Evolutionary conservation across 2,888 invertebrate species (phyloP).

Genomic region (Melanostoma scalare): DNA sequence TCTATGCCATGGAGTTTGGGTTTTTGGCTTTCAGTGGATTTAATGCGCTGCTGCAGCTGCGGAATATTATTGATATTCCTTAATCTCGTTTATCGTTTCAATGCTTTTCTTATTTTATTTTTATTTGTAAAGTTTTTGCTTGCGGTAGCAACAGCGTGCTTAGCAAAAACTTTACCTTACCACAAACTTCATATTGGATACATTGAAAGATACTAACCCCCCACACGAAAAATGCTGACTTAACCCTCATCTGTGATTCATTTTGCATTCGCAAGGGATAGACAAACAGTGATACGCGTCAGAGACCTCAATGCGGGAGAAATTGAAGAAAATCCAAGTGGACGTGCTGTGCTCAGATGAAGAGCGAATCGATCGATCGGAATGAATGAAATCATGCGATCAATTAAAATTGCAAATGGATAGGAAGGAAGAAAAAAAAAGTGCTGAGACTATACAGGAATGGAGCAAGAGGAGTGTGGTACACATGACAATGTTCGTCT

Average conservation of each 20-base stretch:
- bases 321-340: constrained; percentile 48
- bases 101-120: constrained; percentile 14
- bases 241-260: constrained; percentile 16
- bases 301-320: constrained; percentile 7
- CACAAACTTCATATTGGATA: constrained; percentile 30
- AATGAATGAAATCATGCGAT: constrained; percentile 72
- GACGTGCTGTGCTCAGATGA: constrained; percentile 28
- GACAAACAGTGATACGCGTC: constrained; percentile 36
- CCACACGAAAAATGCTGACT: background rate
- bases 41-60: constrained; percentile 43
- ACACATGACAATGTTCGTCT: constrained; percentile 23
- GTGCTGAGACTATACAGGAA: background rate
- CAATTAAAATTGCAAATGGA: constrained; percentile 71
- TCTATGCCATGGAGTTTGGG: constrained; percentile 29
- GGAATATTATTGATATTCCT: constrained; percentile 59
- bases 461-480: background rate
- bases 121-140: background rate
- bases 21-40: constrained; percentile 17
- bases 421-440: constrained; percentile 41
- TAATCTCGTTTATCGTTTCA: constrained; percentile 21
- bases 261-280: constrained; percentile 37
- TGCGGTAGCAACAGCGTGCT: constrained; percentile 23
- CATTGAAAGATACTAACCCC: background rate
- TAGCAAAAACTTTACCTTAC: constrained; percentile 1
- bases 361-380: constrained; percentile 62